phyloP scores from a whole-genome alignment of 2,113 vertebrate species.

The Struthio camelus region DNA sequence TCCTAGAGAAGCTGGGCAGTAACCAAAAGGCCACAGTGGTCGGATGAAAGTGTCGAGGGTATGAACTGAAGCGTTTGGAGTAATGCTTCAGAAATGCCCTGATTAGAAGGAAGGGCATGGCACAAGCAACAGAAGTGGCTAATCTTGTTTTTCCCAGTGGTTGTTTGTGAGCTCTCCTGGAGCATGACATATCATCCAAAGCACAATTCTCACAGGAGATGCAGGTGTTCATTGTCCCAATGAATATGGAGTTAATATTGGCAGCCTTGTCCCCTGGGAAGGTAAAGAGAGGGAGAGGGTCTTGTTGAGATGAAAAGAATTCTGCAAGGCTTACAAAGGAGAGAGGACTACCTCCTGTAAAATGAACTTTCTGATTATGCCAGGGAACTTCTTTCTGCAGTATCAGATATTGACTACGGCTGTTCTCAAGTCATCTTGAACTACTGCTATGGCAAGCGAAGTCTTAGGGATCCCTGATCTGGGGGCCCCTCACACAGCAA shows the following conservation, averaged over 20 bases:
- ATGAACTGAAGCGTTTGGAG: background rate
- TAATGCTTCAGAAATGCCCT: background rate
- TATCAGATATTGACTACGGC: background rate
- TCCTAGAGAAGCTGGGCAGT: background rate
- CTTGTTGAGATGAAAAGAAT: background rate
- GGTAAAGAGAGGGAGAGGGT: background rate
- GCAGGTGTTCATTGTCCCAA: background rate
- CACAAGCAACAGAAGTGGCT: background rate
- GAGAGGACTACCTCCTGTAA: background rate
- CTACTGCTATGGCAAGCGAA: background rate
- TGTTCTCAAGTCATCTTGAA: background rate
- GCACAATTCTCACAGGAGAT: background rate
- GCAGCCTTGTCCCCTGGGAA: background rate
- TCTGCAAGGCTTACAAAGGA: background rate
- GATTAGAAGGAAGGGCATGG: background rate
- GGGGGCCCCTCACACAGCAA: background rate
- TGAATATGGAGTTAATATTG: background rate
- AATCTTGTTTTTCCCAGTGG: background rate
- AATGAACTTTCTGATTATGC: background rate
- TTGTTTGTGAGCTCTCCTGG: background rate
- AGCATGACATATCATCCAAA: background rate
- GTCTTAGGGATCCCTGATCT: background rate
- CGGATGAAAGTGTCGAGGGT: background rate
- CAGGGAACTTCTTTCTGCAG: background rate
- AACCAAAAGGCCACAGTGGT: background rate